Evolutionary conservation across 2,113 vertebrate genomes (phyloP).

Genomic region (Sceloporus tristichus): DNA sequence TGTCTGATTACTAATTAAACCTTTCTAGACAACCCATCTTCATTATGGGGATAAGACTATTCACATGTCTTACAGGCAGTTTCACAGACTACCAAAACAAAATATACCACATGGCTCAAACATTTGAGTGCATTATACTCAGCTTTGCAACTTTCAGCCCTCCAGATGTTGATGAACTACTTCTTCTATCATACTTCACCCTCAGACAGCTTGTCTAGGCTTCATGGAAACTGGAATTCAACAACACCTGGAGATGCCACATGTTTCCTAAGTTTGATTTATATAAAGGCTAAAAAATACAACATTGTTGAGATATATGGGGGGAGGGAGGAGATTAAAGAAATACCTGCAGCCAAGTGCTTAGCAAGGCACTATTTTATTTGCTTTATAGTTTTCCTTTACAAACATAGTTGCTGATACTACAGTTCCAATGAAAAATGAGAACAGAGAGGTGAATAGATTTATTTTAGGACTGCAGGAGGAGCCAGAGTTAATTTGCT

Average conservation of each 20-base stretch:
- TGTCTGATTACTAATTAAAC: neutral
- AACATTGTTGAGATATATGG: neutral
- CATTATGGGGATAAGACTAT: neutral
- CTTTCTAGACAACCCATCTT: neutral
- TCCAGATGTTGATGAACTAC: neutral
- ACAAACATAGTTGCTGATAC: slow-evolving; percentile 15
- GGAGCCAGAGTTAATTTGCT: neutral
- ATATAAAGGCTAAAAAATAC: neutral
- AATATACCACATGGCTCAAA: neutral
- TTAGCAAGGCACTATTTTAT: neutral
- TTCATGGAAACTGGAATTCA: neutral
- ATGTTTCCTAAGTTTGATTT: neutral
- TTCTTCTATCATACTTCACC: neutral
- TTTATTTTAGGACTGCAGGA: slow-evolving; percentile 2
- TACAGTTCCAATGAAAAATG: slow-evolving; percentile 30
- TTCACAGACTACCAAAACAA: neutral
- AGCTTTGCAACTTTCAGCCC: neutral
- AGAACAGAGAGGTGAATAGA: slow-evolving; percentile 6
- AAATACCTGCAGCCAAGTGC: neutral
- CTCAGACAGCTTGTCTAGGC: too few relatives aligned
- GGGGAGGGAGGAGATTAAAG: neutral
- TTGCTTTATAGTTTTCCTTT: slow-evolving; percentile 1
- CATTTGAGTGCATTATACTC: neutral
- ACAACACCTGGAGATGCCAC: neutral
- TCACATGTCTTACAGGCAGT: too few relatives aligned